These are phyloP conservation scores for Silurus meridionalis DNA, from an alignment of 2,113 vertebrate genomes.

Conservation along the genomic window DNA sequence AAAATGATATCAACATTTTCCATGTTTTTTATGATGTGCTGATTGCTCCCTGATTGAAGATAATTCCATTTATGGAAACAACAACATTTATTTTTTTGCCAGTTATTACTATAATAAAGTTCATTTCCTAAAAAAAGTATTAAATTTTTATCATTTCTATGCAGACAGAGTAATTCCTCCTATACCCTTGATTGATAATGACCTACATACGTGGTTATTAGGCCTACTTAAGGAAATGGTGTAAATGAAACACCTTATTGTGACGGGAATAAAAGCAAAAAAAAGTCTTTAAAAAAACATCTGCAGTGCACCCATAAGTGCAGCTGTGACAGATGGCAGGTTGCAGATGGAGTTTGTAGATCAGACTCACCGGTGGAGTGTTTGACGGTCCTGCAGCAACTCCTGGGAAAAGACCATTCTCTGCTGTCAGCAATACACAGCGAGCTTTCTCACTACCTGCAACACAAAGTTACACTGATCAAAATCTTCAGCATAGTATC, in stretches of 20 bases:
- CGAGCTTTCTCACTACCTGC: slow-evolving; percentile 47
- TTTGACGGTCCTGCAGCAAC: background rate
- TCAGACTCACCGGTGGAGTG: slow-evolving; percentile 45
- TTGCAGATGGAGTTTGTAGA: slow-evolving; percentile 1
- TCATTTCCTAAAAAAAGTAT: background rate
- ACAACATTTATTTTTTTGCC: background rate
- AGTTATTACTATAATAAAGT: background rate
- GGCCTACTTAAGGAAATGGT: background rate
- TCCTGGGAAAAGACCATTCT: slow-evolving; percentile 37
- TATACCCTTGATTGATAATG: background rate
- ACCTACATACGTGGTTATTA: background rate
- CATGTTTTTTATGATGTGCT: background rate
- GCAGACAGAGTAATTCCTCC: background rate
- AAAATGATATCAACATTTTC: background rate
- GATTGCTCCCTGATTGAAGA: background rate
- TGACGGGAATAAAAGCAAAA: background rate
- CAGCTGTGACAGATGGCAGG: slow-evolving; percentile 16
- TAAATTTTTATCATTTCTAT: background rate
- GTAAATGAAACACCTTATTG: background rate
- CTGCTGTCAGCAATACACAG: slow-evolving; percentile 45
- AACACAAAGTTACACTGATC: slow-evolving; percentile 37
- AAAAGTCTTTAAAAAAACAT: background rate
- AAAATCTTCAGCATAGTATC: background rate
- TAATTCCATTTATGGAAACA: background rate
- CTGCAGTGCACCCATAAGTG: background rate